These are phyloP conservation scores for Burhinus oedicnemus DNA, from an alignment of 2,113 vertebrate species.

Conservation along the genomic window DNA sequence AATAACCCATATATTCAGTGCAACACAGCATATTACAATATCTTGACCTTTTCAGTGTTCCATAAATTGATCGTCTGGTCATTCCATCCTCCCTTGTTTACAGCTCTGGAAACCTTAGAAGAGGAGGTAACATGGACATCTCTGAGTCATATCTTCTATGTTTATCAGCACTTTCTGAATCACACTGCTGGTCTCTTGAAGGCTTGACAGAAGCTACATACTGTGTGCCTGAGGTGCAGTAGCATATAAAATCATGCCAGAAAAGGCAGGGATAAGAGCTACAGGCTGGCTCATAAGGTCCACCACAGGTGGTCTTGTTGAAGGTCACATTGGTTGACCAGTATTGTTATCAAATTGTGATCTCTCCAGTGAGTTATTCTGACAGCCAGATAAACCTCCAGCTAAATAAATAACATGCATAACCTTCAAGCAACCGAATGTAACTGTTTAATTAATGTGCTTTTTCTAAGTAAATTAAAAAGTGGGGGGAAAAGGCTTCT, in stretches of 20 bases:
- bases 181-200: slow-evolving; percentile 13
- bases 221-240: slow-evolving; percentile 11
- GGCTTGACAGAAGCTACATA: not conserved
- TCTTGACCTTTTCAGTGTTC: slow-evolving; percentile 67
- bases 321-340: slow-evolving; percentile 26
- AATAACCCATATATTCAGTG: not conserved
- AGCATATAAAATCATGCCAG: slow-evolving; percentile 7
- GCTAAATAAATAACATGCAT: slow-evolving; percentile 4
- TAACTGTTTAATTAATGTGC: slow-evolving; percentile 35
- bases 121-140: not conserved
- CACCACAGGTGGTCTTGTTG: slow-evolving; percentile 6
- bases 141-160: not conserved
- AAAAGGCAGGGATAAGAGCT: slow-evolving; percentile 29
- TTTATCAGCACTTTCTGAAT: slow-evolving; percentile 41
- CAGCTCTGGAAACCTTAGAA: slow-evolving; percentile 21
- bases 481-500: not conserved
- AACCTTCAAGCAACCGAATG: slow-evolving; percentile 31
- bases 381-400: slow-evolving; percentile 49
- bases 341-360: not conserved
- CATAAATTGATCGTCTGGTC: slow-evolving; percentile 53
- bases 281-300: not conserved
- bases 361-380: slow-evolving; percentile 32
- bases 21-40: slow-evolving; percentile 7
- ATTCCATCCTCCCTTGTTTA: slow-evolving; percentile 22
- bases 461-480: slow-evolving; percentile 56